Evolutionary conservation across 1,140 invertebrate genomes (phyloP).

Genomic region (Euglossa dilemma): DNA sequence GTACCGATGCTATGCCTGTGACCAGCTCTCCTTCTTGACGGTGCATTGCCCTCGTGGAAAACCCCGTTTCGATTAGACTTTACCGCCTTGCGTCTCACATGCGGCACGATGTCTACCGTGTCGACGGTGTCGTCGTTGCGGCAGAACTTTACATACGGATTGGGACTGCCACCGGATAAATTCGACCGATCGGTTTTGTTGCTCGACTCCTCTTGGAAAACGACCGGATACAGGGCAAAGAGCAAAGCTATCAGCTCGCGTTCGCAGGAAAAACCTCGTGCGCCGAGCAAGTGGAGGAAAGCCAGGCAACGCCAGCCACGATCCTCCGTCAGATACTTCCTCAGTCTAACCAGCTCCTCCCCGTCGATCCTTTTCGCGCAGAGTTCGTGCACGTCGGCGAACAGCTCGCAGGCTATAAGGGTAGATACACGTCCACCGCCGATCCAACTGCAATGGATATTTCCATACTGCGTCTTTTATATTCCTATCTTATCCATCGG

Average conservation of each 20-base stretch:
- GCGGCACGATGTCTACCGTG: constrained; percentile 72
- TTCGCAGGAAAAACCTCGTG: constrained; percentile 84
- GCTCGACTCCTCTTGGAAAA: constrained; percentile 61
- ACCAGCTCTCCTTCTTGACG: constrained; percentile 3
- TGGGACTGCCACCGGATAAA: constrained; percentile 20
- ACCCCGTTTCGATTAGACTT: constrained; percentile 12
- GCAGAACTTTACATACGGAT: constrained; percentile 77
- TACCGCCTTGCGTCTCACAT: constrained; percentile 56
- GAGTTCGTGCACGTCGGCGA: constrained; percentile 85
- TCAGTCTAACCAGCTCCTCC: constrained; percentile 79
- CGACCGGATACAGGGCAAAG: constrained; percentile 84
- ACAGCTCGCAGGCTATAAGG: constrained; percentile 85
- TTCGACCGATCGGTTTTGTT: not conserved
- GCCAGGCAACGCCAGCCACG: constrained; percentile 85
- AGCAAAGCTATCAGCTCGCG: constrained; percentile 85
- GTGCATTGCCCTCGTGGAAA: constrained; percentile 40
- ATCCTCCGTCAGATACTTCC: constrained; percentile 84
- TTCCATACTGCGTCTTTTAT: constrained; percentile 35
- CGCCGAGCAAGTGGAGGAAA: constrained; percentile 83
- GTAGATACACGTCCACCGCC: constrained; percentile 83
- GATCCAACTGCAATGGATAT: constrained; percentile 72
- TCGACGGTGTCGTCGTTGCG: constrained; percentile 75
- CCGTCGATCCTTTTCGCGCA: constrained; percentile 79
- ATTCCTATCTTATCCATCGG: constrained; percentile 22
- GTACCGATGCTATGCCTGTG: constrained; percentile 41